Percentiles rank a stretch among this genome's conserved stretches.
Evolutionary conservation across 2,113 vertebrate species (phyloP).

Genomic region (Dunckerocampus dactyliophorus): DNA sequence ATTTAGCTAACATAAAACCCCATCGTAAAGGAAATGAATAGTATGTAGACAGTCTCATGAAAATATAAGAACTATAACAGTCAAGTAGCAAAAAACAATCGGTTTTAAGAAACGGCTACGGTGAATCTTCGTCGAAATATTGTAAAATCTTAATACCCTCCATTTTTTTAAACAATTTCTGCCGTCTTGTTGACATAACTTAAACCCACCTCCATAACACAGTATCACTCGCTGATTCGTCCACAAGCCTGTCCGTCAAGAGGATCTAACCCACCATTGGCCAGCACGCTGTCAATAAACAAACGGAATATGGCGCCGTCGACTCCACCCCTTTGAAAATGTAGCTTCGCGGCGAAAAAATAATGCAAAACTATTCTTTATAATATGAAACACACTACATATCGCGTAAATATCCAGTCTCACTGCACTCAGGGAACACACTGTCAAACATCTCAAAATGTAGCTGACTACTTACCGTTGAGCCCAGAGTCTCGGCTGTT

Average conservation of each 20-base stretch:
- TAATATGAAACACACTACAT: background rate
- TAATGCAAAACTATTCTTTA: background rate
- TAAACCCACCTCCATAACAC: slow-evolving; percentile 26
- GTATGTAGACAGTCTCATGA: background rate
- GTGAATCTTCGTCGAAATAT: background rate
- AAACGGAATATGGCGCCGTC: slow-evolving; percentile 37
- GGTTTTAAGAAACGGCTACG: background rate
- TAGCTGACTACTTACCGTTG: slow-evolving; percentile 57
- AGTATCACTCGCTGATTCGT: slow-evolving; percentile 41
- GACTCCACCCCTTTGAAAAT: slow-evolving; percentile 13
- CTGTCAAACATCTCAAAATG: slow-evolving; percentile 4
- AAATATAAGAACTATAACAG: background rate
- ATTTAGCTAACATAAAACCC: background rate
- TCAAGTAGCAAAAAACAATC: background rate
- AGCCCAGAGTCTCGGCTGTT: slow-evolving; percentile 70
- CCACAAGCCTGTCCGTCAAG: slow-evolving; percentile 21
- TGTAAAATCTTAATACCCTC: too few relatives aligned
- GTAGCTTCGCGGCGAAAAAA: slow-evolving; percentile 11
- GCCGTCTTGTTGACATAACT: slow-evolving; percentile 66
- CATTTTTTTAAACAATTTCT: slow-evolving; percentile 1
- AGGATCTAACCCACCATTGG: slow-evolving; percentile 45
- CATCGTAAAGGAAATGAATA: background rate
- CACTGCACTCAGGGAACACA: background rate
- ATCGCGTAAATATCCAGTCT: rapidly evolving
- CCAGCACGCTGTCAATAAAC: slow-evolving; percentile 48